These are phyloP conservation scores for Chrysoperla carnea DNA, from an alignment of 1,140 invertebrate genomes.

Conservation along the genomic window DNA sequence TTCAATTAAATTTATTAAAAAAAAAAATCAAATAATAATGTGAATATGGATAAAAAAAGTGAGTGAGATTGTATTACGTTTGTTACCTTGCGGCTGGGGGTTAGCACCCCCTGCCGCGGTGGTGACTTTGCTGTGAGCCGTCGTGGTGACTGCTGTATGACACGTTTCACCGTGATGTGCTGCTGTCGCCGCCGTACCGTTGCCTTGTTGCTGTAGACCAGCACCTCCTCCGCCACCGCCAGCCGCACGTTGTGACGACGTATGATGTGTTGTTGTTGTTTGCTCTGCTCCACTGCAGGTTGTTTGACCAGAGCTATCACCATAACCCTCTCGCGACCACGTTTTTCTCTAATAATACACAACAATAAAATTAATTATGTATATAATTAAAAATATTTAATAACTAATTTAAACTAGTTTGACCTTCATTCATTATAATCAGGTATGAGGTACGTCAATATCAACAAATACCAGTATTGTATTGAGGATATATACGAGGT, in stretches of 20 bases:
- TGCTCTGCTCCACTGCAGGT: conserved; percentile 17
- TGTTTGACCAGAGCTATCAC: conserved; percentile 23
- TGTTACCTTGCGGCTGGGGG: conserved; percentile 44
- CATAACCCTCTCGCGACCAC: conserved; percentile 43
- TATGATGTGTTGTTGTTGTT: conserved; percentile 13
- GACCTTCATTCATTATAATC: no score
- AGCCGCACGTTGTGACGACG: conserved; percentile 13
- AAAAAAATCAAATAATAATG: background rate
- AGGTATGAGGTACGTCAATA: no score
- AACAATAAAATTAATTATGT: conserved; percentile 4
- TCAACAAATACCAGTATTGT: no score
- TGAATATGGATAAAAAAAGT: background rate
- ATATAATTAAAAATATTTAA: conserved; percentile 13
- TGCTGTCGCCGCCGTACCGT: conserved; percentile 11
- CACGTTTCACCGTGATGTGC: no score
- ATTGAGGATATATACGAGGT: no score
- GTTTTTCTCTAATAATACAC: conserved; percentile 34
- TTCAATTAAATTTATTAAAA: background rate
- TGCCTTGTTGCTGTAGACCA: conserved; percentile 9
- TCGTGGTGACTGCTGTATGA: conserved; percentile 37
- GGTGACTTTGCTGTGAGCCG: conserved; percentile 57
- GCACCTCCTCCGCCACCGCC: conserved; percentile 19
- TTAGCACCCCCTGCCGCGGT: conserved; percentile 40
- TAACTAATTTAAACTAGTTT: background rate
- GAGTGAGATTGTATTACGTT: background rate